Conservation (phyloP, 1,140 invertebrate genomes). For the Habropoda laboriosa region DNA sequence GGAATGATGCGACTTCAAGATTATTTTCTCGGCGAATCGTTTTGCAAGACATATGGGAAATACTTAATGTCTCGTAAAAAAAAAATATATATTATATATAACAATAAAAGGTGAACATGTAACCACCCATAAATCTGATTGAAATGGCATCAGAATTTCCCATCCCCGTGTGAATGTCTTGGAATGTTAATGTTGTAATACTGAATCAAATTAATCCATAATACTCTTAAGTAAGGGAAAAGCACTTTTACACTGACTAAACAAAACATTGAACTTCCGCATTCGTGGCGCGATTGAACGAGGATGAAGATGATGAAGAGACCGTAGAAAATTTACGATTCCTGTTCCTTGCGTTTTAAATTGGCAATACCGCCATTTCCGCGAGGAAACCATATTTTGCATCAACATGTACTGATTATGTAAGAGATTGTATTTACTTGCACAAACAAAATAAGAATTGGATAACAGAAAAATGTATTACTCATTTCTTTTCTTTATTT, state of each 20-base stretch:
- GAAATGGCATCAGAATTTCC: not conserved
- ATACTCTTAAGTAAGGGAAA: conserved; percentile 27
- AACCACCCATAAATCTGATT: no score
- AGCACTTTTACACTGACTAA: conserved; percentile 27
- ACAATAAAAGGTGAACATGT: not conserved
- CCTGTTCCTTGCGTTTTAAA: conserved; percentile 29
- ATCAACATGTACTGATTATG: conserved; percentile 48
- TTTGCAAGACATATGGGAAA: not conserved
- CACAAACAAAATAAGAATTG: conserved; percentile 48
- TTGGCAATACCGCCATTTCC: conserved; percentile 27
- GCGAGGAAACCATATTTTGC: conserved; percentile 38
- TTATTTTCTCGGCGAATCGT: conserved; percentile 16
- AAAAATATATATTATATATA: not conserved
- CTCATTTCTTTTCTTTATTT: not conserved
- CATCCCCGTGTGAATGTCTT: conserved; percentile 28
- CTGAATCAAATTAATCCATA: conserved; percentile 23
- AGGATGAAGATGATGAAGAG: not conserved
- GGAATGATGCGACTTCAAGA: conserved; percentile 2
- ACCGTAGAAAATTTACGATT: conserved; percentile 2
- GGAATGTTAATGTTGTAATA: conserved; percentile 27
- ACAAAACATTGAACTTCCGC: not conserved
- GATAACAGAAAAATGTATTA: conserved; percentile 14
- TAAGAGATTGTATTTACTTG: conserved; percentile 53
- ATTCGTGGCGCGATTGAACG: not conserved
- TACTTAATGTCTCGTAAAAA: not conserved